Percentiles rank a stretch among this genome's conserved stretches.
These are phyloP conservation scores for Epinotia demarniana DNA, from an alignment of 2,888 invertebrate species.

Conservation along the genomic window DNA sequence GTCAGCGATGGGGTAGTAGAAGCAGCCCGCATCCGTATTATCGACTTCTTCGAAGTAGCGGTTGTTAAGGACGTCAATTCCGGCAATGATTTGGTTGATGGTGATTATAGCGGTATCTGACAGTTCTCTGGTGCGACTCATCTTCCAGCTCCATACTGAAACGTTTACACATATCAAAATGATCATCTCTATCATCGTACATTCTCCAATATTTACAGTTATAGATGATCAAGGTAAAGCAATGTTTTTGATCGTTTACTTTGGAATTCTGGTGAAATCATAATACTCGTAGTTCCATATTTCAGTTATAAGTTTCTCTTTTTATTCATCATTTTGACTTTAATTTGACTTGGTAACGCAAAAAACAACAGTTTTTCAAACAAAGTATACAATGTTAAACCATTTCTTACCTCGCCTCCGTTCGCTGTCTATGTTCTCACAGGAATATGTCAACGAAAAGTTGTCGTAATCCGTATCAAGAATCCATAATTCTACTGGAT, in stretches of 20 bases:
- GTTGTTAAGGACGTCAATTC: constrained; percentile 52
- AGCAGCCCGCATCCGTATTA: constrained; percentile 56
- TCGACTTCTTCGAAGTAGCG: constrained; percentile 54
- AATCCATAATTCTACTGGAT: constrained; percentile 53
- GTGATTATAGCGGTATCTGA: constrained; percentile 30
- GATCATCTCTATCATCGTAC: neutral
- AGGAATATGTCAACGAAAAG: constrained; percentile 86
- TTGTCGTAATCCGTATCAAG: constrained; percentile 83
- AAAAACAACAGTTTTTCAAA: no score
- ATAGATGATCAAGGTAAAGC: no score
- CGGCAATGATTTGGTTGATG: constrained; percentile 42
- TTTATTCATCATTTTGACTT: no score
- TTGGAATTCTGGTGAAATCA: no score
- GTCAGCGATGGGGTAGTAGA: constrained; percentile 56
- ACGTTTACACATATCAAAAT: constrained; percentile 44
- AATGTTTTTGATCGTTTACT: no score
- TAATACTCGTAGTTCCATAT: no score
- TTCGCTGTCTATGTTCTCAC: constrained; percentile 74
- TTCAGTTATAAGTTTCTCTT: no score
- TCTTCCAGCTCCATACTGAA: constrained; percentile 62
- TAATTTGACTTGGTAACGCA: no score
- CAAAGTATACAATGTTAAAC: neutral
- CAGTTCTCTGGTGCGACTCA: constrained; percentile 47
- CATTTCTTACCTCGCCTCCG: constrained; percentile 67
- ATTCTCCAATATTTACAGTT: no score